Base-by-base conservation (phyloP, 2,888 invertebrate species). In the Dorcus hopei region DNA sequence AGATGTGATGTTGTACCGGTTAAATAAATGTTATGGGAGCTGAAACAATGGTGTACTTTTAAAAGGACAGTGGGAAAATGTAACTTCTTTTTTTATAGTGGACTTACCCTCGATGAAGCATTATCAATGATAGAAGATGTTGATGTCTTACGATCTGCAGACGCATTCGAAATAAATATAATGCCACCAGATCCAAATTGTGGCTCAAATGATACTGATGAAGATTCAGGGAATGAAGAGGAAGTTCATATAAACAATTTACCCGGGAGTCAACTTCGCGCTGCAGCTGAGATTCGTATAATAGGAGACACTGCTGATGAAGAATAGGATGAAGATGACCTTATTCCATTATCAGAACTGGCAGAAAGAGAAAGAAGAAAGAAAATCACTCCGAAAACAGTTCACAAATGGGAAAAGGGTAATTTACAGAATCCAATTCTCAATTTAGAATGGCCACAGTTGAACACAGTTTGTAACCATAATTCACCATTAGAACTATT, bases 221-320 rank as follows among this genome's bases (percentile, higher is more conserved):
- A 62, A 49, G 58, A 61, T 51, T 62, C 62, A 38, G 62, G 61
- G 6, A 55, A 55, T 38, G 63, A 63, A 43, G 47, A 61, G 38
- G 53, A 61, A n/a, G 50, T 57, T 41, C 38, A 11, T 39, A 58
- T 61, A 41, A 56, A 59, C 52, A 62, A 62, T 57, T 47, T 56
- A 9, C 61, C 55, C n/a, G 52, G 14, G n/a, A 50, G 59, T 14
- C 61, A 63, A 45, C 47, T 62, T 23, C 14, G 23, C 26, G 59
- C 61, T 40, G 50, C 47, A 50, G 63, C 54, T 16, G 56, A 55
- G 49, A 53, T 59, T 43, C 19, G 38, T 19, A 39, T 33, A 16
- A 11, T 49, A 40, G 42, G 52, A 45, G 49, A 7, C 9, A 38
- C 23, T n/a, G 19, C 3, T 19, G 19, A 19, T 19, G 19, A 19